Percentiles rank a stretch among this genome's conserved stretches.
Evolutionary conservation across 2,113 vertebrate species (phyloP).

Genomic region (Melanocharis versteri): DNA sequence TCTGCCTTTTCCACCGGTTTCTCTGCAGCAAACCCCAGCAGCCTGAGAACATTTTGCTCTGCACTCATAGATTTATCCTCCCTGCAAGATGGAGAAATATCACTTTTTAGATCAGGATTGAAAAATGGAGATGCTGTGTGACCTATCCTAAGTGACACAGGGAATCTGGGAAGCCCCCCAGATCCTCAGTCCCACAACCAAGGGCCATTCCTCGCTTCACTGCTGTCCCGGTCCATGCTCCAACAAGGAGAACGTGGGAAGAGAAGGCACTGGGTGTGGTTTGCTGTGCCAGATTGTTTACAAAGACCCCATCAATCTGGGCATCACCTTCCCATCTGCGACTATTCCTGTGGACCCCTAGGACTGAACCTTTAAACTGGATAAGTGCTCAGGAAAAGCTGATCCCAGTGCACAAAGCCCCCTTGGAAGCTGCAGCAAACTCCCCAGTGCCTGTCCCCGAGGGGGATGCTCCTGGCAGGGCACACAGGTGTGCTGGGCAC

Average conservation of each 20-base stretch:
- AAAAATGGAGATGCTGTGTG: neutral
- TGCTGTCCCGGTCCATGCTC: neutral
- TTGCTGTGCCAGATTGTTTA: neutral
- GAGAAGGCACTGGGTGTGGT: neutral
- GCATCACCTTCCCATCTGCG: neutral
- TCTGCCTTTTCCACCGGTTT: neutral
- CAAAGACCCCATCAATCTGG: neutral
- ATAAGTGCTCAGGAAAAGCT: too few relatives aligned
- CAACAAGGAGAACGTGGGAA: neutral
- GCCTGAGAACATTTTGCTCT: neutral
- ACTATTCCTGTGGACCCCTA: rapidly evolving
- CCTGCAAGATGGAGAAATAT: neutral
- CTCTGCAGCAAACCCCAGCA: neutral
- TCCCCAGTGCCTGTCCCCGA: rapidly evolving
- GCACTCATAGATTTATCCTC: neutral
- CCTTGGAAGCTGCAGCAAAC: neutral
- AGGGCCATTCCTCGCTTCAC: neutral
- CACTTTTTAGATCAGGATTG: neutral
- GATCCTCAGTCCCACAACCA: neutral
- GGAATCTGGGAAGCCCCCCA: neutral
- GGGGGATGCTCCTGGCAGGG: neutral
- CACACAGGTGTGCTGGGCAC: neutral
- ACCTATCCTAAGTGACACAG: neutral
- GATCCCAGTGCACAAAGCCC: neutral
- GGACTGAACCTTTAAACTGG: neutral